Base-by-base conservation (phyloP, 2,113 vertebrate genomes). In the Corythornis madagascariensis region DNA sequence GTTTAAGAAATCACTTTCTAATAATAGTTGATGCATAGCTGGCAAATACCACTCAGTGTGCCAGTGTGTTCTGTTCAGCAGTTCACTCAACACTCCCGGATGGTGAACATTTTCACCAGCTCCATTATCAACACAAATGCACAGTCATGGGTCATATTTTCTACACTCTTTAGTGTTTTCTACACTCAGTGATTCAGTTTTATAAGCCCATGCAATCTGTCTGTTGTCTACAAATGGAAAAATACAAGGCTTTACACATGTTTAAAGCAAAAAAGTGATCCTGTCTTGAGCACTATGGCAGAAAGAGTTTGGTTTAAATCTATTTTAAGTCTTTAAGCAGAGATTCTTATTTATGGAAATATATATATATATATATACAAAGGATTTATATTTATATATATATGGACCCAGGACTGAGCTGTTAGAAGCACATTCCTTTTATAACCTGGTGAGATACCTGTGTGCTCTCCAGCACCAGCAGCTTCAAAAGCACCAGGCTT, bases 1-100 rank as follows among this genome's bases (percentile, higher is more conserved):
- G 33, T 92, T 96, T 83, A 92, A 73, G 72, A 90, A 92, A 89
- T 57, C 78, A 48, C 21, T 55, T 71, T 76, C 21, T 40, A 76
- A 45, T 65, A 57, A 35, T 81, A 64, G 92, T 88, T 74, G 21
- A 59, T 56, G 22, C 16, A 25, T 33, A n/a, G 8, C 48, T 13
- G 7, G 43, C 60, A 86, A 78, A 35, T 12, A 25, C 14, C 4
- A 25, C 15, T 48, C 47, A 19, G 11, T 19, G 6, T 16, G 60
- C 9, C 28, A 31, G 7, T 4, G 25, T 55, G 14, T 17, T 59
- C 61, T 8, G 47, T 10, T 47, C n/a, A 89, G 74, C 25, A 64
- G 17, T 56, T 87, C 56, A 43, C 7, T 82, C 22, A 60, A 0
- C 33, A 25, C 59, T 67, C 33, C 28, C 57, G 35, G 16, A 64